Evolutionary conservation across 2,113 vertebrate genomes (phyloP), one percentile per base, ranked within the genome.

Genomic region (Vimba vimba): DNA sequence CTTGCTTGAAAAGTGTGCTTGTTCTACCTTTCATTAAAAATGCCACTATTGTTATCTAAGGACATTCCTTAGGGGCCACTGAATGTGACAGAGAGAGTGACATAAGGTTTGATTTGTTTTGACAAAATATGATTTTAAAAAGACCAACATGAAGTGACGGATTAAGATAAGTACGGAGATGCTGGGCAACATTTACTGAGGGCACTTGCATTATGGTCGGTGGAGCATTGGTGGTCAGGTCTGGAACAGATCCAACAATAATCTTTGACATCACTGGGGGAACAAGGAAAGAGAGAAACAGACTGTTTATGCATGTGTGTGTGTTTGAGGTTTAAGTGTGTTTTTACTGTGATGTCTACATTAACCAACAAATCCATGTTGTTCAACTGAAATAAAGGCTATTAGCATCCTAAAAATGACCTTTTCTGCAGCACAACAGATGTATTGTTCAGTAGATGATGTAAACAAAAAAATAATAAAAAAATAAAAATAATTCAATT

Each of bases 211-310:
- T 30, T 79, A 73, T 47, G 77, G 66, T 73, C 50, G 52, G 17
- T 82, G 77, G 66, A 81, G 85, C 77, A 71, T 50, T 74, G 60
- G 36, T 85, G 79, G 52, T 83, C 87, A 69, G 6, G 43, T 21
- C 69, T 86, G 80, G 74, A 81, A 57, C 11, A 47, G 36, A 39
- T 84, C 83, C 84, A 60, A 73, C 27, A 86, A 83, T 55, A 64
- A 86, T 45, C n/a, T 79, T 39, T 83, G 74, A 83, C 64, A 79
- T 83, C 80, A 79, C 52, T 55, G 43, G 33, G 30, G 50, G 39
- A 7, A 25, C 27, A 17, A 85, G 69, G 36, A 73, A 59, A 57
- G 33, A 69, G n/a, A 57, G n/a, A 57, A 75, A 83, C 11, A 79
- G 21, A 39, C 21, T 45, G 62, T 17, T 23, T 25, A n/a, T 45